Evolutionary conservation across 2,888 invertebrate genomes (phyloP), one percentile per base, ranked within the genome.

Genomic region (Apamea sordens): DNA sequence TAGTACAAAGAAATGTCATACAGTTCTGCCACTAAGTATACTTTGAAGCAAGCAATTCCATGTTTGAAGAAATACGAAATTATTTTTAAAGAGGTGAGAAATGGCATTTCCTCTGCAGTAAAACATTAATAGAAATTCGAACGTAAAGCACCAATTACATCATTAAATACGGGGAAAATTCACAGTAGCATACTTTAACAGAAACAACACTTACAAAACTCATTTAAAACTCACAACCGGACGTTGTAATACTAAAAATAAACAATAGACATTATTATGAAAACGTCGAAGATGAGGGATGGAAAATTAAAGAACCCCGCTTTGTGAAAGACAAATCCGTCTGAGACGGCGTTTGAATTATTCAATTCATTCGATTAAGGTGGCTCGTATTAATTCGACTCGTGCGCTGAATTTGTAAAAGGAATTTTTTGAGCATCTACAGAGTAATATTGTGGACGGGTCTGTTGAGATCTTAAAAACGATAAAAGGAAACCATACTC

Each of bases 351-450:
- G 88, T 92, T 92, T 94, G 94, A 94, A 94, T 94, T 91, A 94
- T 94, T 94, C 93, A 94, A 93, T 94, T 93, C 89, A 93, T 94
- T 94, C 93, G 93, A 94, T 94, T 93, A 93, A 92, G 92, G 93
- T 93, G 91, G 90, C 89, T 90, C 89, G 92, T 93, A 92, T 94
- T 93, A 94, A 94, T 94, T 94, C 91, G 88, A 90, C 86, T 90
- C 92, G 92, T 91, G 92, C 88, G 75, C 85, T 88, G 93, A 93
- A 94, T 94, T 91, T 90, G 80, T 92, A 90, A 92, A 77, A 79
- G 83, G 79, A 75, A 72, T 82, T 73, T 61, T 64, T 76, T 79
- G 81, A 61, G 69, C 76, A 89, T 84, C 61, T 70, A 91, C 89
- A 87, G 82, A 1, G 2, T 4, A 4, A 41, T 73, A 73, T 79